Base-by-base conservation (phyloP, 2,888 invertebrate species). In the Acholoe squamosa region DNA sequence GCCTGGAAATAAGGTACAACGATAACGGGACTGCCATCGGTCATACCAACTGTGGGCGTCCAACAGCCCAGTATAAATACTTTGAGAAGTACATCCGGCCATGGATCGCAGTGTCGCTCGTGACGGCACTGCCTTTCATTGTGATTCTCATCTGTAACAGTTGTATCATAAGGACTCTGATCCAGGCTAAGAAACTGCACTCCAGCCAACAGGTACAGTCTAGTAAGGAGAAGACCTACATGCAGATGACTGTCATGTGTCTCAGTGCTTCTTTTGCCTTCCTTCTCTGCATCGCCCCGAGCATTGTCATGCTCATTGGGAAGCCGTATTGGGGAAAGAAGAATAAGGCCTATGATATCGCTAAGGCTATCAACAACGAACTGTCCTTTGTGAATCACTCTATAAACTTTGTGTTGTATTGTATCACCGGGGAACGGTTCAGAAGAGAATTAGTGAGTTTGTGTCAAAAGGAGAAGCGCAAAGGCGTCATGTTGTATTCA, bases 221-320 rank as follows among this genome's bases (percentile, higher is more conserved):
- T 7, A 90, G 76, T 7, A 51, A 89, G 71, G 89, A 90, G 28
- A 89, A 84, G 28, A 89, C 89, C 3, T 91, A 92, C 89, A 90
- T 88, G 90, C 93, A 93, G 91, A 93, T 93, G 80, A 92, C 92
- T 7, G 80, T 91, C 33, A 93, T 93, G 93, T 93, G 93, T 61
- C 88, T 93, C 54, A 91, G 91, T 54, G 92, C 91, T 0, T 93
- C 93, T 1, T 90, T 93, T 71, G 91, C 92, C 12, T 93, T 93
- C 76, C 88, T 93, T 19, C 16, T 93, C 80, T 92, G 90, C 86
- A 90, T 93, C 33, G 89, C 92, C 0, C 93, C 93, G 1, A 92
- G 92, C 67, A 92, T 93, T 61, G 91, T 93, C n/a, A 89, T 93
- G 76, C 86, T 91, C 51, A 93, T 93, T 5, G 93, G 93, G 31